phyloP scores from a whole-genome alignment of 2,113 vertebrate genomes.

The Collichthys lucidus region DNA sequence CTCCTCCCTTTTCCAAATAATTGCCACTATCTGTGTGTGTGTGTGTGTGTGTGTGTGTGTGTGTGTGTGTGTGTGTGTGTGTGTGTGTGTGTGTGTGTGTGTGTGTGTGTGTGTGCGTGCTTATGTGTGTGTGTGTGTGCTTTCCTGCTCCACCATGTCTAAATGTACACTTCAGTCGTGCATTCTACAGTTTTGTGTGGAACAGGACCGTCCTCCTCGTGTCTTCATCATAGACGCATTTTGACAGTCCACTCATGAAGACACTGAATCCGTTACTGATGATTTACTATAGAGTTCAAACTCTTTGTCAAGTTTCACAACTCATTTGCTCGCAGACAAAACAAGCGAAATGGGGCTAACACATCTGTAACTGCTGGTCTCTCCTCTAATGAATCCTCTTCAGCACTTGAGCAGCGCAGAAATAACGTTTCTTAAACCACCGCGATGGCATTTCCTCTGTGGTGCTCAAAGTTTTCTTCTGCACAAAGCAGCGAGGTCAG shows the following conservation, averaged over 20 bases:
- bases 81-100: not conserved
- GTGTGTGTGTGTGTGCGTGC: not conserved
- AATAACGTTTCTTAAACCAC: not conserved
- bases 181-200: not conserved
- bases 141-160: constrained; percentile 8
- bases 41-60: constrained; percentile 3
- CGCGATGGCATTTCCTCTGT: not conserved
- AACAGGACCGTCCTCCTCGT: not conserved
- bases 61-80: not conserved
- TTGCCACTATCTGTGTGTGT: not conserved
- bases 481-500: not conserved
- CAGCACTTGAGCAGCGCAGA: not conserved
- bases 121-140: not conserved
- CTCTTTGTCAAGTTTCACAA: not conserved
- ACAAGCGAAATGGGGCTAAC: no score
- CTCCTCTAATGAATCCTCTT: not conserved
- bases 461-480: not conserved
- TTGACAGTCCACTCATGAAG: not conserved
- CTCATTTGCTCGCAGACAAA: no score
- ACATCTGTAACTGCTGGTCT: no score
- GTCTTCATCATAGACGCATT: not conserved
- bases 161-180: constrained; percentile 20
- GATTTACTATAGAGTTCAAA: no score
- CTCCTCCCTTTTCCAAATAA: not conserved
- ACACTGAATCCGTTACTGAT: not conserved